phyloP scores from a whole-genome alignment of 1,140 invertebrate genomes.

The Papilio machaon region DNA sequence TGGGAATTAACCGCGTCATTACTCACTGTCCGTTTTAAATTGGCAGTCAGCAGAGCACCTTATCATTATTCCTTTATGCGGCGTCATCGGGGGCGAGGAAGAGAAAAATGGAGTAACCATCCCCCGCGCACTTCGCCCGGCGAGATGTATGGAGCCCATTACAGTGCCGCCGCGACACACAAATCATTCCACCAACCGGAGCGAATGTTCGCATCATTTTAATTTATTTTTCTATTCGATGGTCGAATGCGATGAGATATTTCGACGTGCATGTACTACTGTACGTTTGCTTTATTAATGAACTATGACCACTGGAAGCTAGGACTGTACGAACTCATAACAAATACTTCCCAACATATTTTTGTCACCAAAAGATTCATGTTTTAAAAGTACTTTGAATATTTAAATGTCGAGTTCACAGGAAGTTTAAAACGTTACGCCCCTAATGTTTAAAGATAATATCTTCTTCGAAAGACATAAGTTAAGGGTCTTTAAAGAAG shows the following conservation, averaged over 20 bases:
- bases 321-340: background rate
- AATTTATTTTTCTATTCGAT: conserved; percentile 34
- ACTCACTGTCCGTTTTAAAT: conserved; percentile 15
- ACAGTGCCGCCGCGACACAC: conserved; percentile 25
- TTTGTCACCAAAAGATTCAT: background rate
- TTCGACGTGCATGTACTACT: no score
- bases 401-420: conserved; percentile 24
- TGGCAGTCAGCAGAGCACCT: conserved; percentile 27
- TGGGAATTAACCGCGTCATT: conserved; percentile 20
- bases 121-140: background rate
- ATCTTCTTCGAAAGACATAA: conserved; percentile 20
- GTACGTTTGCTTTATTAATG: background rate
- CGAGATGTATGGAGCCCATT: conserved; percentile 27
- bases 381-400: background rate
- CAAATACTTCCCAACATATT: background rate
- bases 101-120: conserved; percentile 21
- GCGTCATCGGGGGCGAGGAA: conserved; percentile 17
- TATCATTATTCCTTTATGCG: conserved; percentile 23
- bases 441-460: conserved; percentile 27
- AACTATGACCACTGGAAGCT: background rate
- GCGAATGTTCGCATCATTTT: conserved; percentile 26
- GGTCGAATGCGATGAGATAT: conserved; percentile 7
- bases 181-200: conserved; percentile 28
- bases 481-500: conserved; percentile 9
- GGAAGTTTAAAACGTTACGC: conserved; percentile 18